These are phyloP conservation scores for Drosophila pseudotakahashii DNA, from an alignment of 2,888 invertebrate species.

Conservation along the genomic window DNA sequence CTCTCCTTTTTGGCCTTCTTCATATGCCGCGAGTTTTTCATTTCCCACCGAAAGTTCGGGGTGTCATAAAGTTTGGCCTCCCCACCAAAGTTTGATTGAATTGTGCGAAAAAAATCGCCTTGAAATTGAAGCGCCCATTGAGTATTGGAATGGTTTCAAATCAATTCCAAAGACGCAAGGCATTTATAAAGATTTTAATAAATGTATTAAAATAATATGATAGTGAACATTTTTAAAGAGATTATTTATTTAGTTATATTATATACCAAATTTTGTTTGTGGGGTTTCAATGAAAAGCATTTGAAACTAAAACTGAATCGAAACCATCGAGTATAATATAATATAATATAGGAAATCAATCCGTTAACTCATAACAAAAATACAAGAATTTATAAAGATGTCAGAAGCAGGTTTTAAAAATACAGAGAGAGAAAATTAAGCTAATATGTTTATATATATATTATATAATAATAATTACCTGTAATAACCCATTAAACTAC, in stretches of 20 bases:
- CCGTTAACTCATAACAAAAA: background rate
- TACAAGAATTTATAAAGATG: no score
- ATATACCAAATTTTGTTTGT: no score
- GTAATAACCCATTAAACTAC: background rate
- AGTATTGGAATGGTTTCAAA: background rate
- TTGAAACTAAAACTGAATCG: background rate
- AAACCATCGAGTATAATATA: background rate
- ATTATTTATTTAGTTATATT: no score
- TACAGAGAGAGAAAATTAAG: background rate
- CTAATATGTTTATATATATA: no score
- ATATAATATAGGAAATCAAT: no score
- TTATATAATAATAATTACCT: no score
- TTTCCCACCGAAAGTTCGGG: slow-evolving; percentile 27
- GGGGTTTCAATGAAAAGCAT: background rate
- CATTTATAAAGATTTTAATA: no score
- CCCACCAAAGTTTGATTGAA: slow-evolving; percentile 66
- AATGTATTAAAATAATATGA: background rate
- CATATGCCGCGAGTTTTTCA: slow-evolving; percentile 68
- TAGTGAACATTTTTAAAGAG: rapidly evolving
- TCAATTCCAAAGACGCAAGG: background rate
- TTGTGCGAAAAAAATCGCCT: slow-evolving; percentile 48
- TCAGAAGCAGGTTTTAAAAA: background rate
- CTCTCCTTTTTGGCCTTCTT: slow-evolving; percentile 43
- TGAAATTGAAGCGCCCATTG: no score
- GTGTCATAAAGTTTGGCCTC: slow-evolving; percentile 65